phyloP scores from a whole-genome alignment of 2,797 vertebrate species.

The Sebastes flavidus region DNA sequence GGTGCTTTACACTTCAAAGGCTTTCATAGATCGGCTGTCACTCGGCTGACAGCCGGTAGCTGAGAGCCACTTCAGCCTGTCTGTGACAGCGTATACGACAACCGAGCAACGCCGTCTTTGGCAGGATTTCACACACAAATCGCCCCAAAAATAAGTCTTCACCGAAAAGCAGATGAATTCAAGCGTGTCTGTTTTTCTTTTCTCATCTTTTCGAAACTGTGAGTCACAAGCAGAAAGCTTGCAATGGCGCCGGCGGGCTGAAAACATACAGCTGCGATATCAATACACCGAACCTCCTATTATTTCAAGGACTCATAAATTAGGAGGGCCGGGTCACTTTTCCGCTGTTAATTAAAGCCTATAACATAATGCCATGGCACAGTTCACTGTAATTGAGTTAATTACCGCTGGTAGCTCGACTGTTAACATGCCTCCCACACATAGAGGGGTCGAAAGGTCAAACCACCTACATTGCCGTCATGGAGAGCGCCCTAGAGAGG shows the following conservation, averaged over 20 bases:
- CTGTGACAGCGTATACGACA: slow-evolving; percentile 20
- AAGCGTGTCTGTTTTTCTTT: neutral
- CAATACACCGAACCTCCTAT: slow-evolving; percentile 10
- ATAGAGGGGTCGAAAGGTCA: slow-evolving; percentile 33
- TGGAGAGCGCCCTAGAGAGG: slow-evolving; percentile 23
- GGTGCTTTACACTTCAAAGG: slow-evolving; percentile 75
- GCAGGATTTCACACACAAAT: slow-evolving; percentile 39
- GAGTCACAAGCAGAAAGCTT: neutral
- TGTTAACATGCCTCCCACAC: slow-evolving; percentile 44
- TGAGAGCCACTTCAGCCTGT: slow-evolving; percentile 63
- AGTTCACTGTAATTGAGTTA: slow-evolving; percentile 55
- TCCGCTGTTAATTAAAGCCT: slow-evolving; percentile 42
- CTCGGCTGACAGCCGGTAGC: slow-evolving; percentile 66
- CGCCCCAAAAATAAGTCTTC: slow-evolving; percentile 14
- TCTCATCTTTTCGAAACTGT: neutral
- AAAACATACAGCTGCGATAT: slow-evolving; percentile 12
- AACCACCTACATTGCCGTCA: slow-evolving; percentile 33
- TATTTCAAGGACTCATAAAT: slow-evolving; percentile 47
- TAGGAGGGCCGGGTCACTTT: slow-evolving; percentile 25
- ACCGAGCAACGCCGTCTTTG: neutral
- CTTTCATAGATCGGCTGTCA: slow-evolving; percentile 61
- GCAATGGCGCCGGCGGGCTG: neutral
- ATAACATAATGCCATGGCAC: slow-evolving; percentile 33
- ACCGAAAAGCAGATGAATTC: neutral
- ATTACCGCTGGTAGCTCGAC: slow-evolving; percentile 41